Percentiles rank a stretch among this genome's conserved stretches.
phyloP scores from a whole-genome alignment of 2,113 vertebrate genomes.

The Serilophus lunatus region DNA sequence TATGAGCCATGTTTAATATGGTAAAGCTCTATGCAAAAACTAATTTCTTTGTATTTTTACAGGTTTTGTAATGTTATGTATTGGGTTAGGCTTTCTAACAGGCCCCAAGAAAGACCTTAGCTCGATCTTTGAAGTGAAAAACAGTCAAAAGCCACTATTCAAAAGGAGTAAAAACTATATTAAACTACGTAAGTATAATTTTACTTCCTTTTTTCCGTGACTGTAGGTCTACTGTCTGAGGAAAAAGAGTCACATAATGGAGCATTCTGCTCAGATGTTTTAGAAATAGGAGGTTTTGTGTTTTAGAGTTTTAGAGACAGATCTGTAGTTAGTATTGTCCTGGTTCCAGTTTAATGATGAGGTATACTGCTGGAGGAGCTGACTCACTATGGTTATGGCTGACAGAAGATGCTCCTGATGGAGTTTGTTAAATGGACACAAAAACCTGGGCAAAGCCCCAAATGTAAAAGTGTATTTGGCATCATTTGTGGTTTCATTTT shows the following conservation, averaged over 20 bases:
- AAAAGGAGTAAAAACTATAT: constrained; percentile 57
- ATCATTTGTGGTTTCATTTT: background rate
- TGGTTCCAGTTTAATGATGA: background rate
- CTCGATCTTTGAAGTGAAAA: constrained; percentile 63
- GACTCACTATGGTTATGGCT: background rate
- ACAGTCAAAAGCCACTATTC: constrained; percentile 53
- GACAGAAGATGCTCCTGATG: background rate
- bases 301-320: background rate
- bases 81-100: constrained; percentile 56
- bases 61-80: constrained; percentile 67
- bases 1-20: background rate
- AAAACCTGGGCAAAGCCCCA: background rate
- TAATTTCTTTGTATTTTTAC: constrained; percentile 12
- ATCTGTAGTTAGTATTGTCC: background rate
- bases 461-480: background rate
- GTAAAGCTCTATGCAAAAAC: background rate
- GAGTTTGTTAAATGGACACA: background rate
- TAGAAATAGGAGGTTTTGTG: background rate
- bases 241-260: background rate
- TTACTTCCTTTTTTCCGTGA: background rate
- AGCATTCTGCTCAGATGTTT: background rate
- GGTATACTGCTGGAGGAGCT: background rate
- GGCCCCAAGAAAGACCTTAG: constrained; percentile 57
- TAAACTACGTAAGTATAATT: constrained; percentile 70
- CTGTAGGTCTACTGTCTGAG: background rate